Evolutionary conservation across 2,113 vertebrate genomes (phyloP).

Genomic region (Amazona vittata): DNA sequence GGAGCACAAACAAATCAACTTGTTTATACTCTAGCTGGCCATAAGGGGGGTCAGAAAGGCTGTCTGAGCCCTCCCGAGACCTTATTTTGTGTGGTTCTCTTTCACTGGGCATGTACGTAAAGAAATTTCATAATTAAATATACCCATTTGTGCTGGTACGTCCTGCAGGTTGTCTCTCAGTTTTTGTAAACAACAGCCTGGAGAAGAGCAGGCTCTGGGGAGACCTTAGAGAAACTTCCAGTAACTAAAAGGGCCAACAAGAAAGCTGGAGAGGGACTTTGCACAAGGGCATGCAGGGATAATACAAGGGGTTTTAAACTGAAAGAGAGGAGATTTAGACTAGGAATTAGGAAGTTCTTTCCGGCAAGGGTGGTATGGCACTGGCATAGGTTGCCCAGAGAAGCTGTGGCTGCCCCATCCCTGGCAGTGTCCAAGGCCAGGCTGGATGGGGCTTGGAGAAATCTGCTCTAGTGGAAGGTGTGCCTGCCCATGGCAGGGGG

Average conservation of each 20-base stretch:
- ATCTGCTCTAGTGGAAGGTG: background rate
- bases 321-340: background rate
- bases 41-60: background rate
- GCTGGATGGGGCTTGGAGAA: background rate
- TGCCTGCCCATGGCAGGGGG: background rate
- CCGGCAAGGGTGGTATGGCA: background rate
- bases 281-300: background rate
- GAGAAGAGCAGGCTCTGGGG: background rate
- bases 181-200: background rate
- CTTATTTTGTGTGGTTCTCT: accelerated
- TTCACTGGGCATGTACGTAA: accelerated
- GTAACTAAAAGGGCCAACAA: background rate
- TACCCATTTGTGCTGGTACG: too few species aligned
- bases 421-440: background rate
- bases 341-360: background rate
- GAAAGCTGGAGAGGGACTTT: background rate
- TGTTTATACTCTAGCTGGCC: background rate
- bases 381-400: background rate
- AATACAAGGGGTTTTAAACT: background rate
- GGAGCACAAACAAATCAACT: background rate
- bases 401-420: background rate
- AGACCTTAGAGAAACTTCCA: background rate
- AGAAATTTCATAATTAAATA: background rate
- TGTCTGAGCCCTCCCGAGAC: background rate
- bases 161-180: background rate